Evolutionary conservation across 1,140 invertebrate genomes (phyloP).

Genomic region (Bombus confusus): DNA sequence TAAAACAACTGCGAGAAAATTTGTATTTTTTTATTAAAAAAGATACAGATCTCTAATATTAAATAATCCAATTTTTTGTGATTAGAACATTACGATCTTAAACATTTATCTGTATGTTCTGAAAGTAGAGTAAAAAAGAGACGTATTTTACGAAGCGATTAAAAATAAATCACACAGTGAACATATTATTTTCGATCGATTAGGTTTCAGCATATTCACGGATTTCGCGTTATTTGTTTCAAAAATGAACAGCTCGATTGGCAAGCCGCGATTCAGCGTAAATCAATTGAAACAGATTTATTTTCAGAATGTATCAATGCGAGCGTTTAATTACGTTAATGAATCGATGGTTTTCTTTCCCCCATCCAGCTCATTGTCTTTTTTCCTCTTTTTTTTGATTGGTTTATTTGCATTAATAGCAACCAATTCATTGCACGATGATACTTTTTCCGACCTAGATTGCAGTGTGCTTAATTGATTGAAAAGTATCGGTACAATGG

Average conservation of each 20-base stretch:
- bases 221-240: not conserved
- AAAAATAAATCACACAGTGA: not conserved
- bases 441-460: not conserved
- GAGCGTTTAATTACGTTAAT: slow-evolving; percentile 48
- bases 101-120: not conserved
- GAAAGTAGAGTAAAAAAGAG: not conserved
- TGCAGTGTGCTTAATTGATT: slow-evolving; percentile 13
- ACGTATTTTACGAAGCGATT: not conserved
- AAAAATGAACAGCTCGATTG: not conserved
- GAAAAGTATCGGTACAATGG: not conserved
- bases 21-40: not conserved
- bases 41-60: too few relatives aligned
- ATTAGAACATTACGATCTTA: too few relatives aligned
- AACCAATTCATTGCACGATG: slow-evolving; percentile 1
- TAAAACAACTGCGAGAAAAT: not conserved
- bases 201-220: not conserved
- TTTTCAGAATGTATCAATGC: not conserved
- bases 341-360: slow-evolving; percentile 18
- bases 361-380: not conserved
- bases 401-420: not conserved
- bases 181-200: not conserved
- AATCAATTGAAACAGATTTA: slow-evolving; percentile 19
- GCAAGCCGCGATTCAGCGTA: not conserved
- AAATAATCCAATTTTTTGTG: too few relatives aligned
- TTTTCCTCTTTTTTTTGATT: not conserved